Evolutionary conservation across 1,140 invertebrate species (phyloP).

Genomic region (Venturia canescens): DNA sequence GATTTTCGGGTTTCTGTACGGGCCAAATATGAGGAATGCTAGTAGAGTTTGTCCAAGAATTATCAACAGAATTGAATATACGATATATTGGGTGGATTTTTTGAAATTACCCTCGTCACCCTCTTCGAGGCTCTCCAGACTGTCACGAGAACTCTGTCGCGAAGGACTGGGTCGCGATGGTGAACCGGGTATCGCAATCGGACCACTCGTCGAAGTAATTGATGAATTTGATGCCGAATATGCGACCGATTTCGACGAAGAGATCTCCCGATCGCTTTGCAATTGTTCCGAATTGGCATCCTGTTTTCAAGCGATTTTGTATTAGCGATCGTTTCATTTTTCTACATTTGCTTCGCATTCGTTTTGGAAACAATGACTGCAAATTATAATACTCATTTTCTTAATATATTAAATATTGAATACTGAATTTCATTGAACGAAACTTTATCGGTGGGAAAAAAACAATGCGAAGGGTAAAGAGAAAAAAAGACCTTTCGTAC

Average conservation of each 20-base stretch:
- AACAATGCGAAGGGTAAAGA: background rate
- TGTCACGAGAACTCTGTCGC: constrained; percentile 79
- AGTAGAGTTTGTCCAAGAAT: background rate
- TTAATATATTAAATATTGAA: too few species aligned
- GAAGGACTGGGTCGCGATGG: constrained; percentile 80
- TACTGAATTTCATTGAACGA: background rate
- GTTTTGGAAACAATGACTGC: too few species aligned
- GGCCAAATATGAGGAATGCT: background rate
- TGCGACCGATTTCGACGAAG: constrained; percentile 73
- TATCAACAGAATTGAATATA: background rate
- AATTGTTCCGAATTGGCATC: constrained; percentile 66
- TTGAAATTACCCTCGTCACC: constrained; percentile 77
- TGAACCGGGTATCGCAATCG: constrained; percentile 82
- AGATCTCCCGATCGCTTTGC: constrained; percentile 65
- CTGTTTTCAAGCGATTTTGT: background rate
- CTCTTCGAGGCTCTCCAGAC: constrained; percentile 79
- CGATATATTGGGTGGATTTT: background rate
- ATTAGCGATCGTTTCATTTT: too few species aligned
- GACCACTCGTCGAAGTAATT: constrained; percentile 66
- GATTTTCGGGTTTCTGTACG: constrained; percentile 76
- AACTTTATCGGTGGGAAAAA: background rate
- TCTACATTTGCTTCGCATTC: too few species aligned
- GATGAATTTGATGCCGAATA: constrained; percentile 37
- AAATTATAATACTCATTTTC: too few species aligned
- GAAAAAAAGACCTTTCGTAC: constrained; percentile 53